Conservation (phyloP, 2,113 vertebrate genomes). For the Stictonetta naevosa region DNA sequence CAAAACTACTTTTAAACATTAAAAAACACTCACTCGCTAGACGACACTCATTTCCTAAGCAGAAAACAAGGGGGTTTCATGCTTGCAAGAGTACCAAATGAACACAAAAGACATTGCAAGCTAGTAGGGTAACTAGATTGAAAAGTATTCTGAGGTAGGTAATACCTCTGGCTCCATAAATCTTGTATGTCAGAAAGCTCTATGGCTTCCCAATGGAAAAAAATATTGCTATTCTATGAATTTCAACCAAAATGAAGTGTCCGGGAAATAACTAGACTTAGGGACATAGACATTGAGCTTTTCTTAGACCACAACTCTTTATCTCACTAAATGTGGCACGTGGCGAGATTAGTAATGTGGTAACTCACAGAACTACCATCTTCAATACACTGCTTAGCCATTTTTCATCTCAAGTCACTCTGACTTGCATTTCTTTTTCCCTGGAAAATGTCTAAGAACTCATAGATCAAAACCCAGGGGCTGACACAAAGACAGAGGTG, state of each 20-base stretch:
- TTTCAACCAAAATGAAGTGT: neutral
- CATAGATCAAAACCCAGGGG: conserved; percentile 31
- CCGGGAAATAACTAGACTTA: neutral
- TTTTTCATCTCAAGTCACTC: neutral
- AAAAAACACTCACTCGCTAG: neutral
- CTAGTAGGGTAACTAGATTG: neutral
- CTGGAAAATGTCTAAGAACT: conserved; percentile 32
- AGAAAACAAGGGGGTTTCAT: neutral
- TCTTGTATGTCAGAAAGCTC: neutral
- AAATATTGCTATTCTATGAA: neutral
- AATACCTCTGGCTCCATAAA: neutral
- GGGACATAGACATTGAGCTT: neutral
- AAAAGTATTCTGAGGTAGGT: neutral
- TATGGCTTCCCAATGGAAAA: neutral
- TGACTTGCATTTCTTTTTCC: neutral
- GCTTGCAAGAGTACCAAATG: neutral
- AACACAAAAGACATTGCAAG: neutral
- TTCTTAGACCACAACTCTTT: neutral
- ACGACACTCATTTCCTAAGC: neutral
- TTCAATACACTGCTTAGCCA: neutral
- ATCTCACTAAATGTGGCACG: neutral
- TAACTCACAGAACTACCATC: neutral
- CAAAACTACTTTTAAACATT: neutral
- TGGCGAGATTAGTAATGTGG: neutral
- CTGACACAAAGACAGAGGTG: neutral